Conservation (phyloP, 1,140 invertebrate genomes). For the Thaumatotibia leucotreta region DNA sequence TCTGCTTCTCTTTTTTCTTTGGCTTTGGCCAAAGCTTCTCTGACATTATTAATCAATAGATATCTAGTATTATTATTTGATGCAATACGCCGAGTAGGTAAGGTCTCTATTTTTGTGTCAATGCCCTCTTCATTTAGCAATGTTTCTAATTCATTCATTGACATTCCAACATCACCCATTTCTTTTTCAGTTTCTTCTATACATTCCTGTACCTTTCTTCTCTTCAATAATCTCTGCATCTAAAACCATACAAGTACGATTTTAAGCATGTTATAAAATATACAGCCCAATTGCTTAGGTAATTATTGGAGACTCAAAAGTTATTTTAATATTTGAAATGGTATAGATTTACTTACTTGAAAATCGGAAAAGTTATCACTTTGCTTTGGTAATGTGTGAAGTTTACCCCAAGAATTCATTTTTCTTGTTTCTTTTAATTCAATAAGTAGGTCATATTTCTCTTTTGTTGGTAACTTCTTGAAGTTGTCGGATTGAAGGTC, state of each 20-base stretch:
- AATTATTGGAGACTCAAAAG: too few relatives aligned
- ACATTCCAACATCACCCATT: slow-evolving; percentile 87
- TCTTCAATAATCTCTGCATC: slow-evolving; percentile 92
- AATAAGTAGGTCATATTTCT: slow-evolving; percentile 93
- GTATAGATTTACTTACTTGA: slow-evolving; percentile 60
- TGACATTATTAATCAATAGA: slow-evolving; percentile 85
- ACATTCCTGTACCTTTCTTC: slow-evolving; percentile 88
- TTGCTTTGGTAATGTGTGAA: slow-evolving; percentile 89
- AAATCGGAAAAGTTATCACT: slow-evolving; percentile 80
- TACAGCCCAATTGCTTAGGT: too few relatives aligned
- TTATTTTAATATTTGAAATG: too few relatives aligned
- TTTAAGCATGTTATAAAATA: not conserved
- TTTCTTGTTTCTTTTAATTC: slow-evolving; percentile 95
- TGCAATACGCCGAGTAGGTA: slow-evolving; percentile 82
- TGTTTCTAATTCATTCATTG: slow-evolving; percentile 88
- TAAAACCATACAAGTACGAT: slow-evolving; percentile 79
- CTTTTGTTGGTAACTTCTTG: slow-evolving; percentile 88
- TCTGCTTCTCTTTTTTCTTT: slow-evolving; percentile 50
- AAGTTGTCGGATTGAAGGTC: slow-evolving; percentile 89
- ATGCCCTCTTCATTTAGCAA: slow-evolving; percentile 89
- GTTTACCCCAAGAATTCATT: slow-evolving; percentile 90
- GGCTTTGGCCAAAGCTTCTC: slow-evolving; percentile 76
- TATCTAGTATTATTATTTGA: slow-evolving; percentile 88
- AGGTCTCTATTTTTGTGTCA: slow-evolving; percentile 71
- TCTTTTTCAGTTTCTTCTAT: slow-evolving; percentile 92